Conservation (phyloP, 2,113 vertebrate species). For the Sterrhoptilus dennistouni region DNA sequence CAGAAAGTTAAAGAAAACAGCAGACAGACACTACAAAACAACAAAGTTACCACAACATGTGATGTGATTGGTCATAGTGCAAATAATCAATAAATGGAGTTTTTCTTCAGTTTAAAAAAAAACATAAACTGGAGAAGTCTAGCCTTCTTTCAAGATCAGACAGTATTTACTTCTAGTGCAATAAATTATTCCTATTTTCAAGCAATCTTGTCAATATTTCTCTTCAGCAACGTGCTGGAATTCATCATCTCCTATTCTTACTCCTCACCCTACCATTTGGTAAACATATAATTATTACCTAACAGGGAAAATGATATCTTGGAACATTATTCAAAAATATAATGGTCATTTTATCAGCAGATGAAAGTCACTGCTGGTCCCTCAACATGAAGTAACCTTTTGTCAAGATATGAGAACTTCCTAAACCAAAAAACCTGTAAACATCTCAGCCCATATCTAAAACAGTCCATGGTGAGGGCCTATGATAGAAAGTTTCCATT, state of each 20-base stretch:
- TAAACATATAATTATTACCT: background rate
- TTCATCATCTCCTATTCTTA: background rate
- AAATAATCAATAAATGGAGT: background rate
- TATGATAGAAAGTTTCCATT: background rate
- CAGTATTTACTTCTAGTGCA: background rate
- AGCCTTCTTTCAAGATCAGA: background rate
- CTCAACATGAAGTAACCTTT: background rate
- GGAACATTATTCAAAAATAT: background rate
- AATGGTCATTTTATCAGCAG: background rate
- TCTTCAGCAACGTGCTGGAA: background rate
- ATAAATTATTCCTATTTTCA: background rate
- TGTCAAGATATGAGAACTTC: background rate
- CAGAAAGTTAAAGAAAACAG: background rate
- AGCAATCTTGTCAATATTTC: background rate
- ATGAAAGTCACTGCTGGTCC: background rate
- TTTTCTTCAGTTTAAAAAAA: background rate
- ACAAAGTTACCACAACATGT: background rate
- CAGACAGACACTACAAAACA: background rate
- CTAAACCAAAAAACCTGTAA: background rate
- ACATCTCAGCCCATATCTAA: background rate
- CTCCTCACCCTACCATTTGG: background rate
- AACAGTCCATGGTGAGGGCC: background rate
- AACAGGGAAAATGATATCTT: background rate
- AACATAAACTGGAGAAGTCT: background rate
- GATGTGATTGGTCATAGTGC: background rate